Percentiles rank a stretch among this genome's conserved stretches.
Conservation (phyloP, 1,140 invertebrate species). For the Mya arenaria region DNA sequence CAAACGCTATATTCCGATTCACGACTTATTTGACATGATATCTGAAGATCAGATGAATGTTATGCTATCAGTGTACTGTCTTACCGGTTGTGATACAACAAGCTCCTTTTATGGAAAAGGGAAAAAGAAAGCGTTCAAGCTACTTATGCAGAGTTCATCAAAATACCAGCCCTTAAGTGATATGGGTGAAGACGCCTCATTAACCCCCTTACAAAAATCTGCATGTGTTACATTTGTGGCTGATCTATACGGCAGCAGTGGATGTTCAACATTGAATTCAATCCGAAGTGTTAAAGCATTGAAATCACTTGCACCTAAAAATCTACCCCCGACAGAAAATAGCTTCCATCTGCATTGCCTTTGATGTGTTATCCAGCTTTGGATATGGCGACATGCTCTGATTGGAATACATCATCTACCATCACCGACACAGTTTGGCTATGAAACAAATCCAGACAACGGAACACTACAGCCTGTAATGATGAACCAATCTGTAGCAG, state of each 20-base stretch:
- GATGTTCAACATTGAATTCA: not conserved
- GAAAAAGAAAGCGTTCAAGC: conserved; percentile 25
- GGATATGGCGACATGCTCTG: conserved; percentile 16
- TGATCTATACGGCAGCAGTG: not conserved
- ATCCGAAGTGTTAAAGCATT: not conserved
- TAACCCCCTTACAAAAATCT: not conserved
- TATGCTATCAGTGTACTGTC: conserved; percentile 18
- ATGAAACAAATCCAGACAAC: too few relatives aligned
- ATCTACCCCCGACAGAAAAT: not conserved
- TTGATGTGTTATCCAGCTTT: conserved; percentile 26
- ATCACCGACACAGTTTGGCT: conserved; percentile 14
- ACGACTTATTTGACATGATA: not conserved
- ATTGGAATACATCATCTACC: not conserved
- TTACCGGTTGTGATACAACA: conserved; percentile 35
- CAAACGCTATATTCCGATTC: conserved; percentile 18
- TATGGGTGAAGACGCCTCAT: not conserved
- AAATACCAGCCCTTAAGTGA: not conserved
- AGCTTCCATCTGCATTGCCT: conserved; percentile 25
- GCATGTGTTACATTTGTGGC: conserved; percentile 12
- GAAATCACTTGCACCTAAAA: not conserved
- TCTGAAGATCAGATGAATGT: conserved; percentile 1
- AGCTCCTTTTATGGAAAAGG: conserved; percentile 24
- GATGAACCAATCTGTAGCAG: conserved; percentile 14
- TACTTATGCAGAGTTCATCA: not conserved
- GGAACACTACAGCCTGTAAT: too few relatives aligned